These are phyloP conservation scores for Porites cylindrica DNA, from an alignment of 92 coral and sea anemone genomes.

Conservation along the genomic window DNA sequence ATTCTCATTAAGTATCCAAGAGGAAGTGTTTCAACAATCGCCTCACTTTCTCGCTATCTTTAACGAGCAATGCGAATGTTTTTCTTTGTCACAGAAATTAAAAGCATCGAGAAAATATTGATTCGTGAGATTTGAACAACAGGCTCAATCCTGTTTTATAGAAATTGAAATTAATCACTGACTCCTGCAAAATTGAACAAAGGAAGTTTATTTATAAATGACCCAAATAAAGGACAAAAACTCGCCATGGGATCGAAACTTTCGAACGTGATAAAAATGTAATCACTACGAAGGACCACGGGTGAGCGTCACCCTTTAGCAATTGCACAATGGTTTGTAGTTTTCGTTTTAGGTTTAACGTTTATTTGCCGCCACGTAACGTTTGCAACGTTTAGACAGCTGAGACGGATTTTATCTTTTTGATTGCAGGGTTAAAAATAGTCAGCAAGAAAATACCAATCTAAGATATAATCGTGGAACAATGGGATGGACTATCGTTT, in stretches of 20 bases:
- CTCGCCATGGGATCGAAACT: background rate
- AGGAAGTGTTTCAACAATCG: background rate
- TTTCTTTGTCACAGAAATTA: background rate
- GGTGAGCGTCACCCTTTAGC: too few relatives aligned
- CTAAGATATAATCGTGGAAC: too few relatives aligned
- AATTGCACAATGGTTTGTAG: too few relatives aligned
- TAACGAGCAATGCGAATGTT: background rate
- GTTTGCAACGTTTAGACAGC: too few relatives aligned
- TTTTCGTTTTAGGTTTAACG: too few relatives aligned
- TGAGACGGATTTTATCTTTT: too few relatives aligned
- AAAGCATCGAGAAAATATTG: background rate
- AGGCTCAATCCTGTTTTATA: background rate
- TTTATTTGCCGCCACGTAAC: too few relatives aligned
- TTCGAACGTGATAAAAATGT: background rate
- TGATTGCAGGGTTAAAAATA: too few relatives aligned
- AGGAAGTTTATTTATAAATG: background rate
- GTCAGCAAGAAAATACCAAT: too few relatives aligned
- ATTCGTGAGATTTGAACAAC: background rate
- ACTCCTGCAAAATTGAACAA: conserved; percentile 2
- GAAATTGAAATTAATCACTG: background rate
- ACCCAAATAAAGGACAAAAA: background rate
- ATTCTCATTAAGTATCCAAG: background rate
- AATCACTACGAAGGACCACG: background rate
- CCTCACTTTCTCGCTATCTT: background rate
- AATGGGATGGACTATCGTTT: too few relatives aligned